Percentiles rank a stretch among this genome's conserved stretches.
Conservation (phyloP, 92 coral and sea anemone species). For the Actinernus sp. region DNA sequence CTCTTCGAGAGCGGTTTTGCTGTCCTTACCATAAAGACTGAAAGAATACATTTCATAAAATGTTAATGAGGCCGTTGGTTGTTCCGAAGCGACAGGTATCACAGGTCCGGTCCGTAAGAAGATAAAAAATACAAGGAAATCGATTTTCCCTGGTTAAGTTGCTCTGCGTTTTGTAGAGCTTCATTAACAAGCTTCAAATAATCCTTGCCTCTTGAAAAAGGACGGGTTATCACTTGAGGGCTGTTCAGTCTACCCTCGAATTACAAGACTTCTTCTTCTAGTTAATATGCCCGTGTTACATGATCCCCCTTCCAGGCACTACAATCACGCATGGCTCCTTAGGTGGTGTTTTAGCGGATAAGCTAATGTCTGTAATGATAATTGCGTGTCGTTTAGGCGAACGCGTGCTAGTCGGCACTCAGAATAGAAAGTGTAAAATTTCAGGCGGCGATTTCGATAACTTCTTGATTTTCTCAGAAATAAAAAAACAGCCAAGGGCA, state of each 20-base stretch:
- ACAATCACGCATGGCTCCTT: background rate
- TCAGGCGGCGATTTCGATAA: no score
- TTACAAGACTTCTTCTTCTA: conserved; percentile 9
- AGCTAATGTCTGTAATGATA: conserved; percentile 5
- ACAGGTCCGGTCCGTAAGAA: background rate
- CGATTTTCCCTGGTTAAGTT: background rate
- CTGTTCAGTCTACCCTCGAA: conserved; percentile 37
- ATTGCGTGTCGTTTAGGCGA: conserved; percentile 88
- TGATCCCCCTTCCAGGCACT: conserved; percentile 9
- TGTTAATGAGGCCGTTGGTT: conserved; percentile 19
- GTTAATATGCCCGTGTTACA: conserved; percentile 25
- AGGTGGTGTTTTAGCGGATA: conserved; percentile 11
- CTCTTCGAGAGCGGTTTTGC: conserved; percentile 36
- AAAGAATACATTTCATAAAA: conserved; percentile 32
- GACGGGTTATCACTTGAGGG: conserved; percentile 47
- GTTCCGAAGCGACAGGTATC: background rate
- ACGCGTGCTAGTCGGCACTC: conserved; percentile 84
- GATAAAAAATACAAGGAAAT: background rate
- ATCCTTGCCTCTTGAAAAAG: conserved; percentile 24
- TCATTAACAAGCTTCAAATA: background rate
- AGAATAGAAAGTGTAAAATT: conserved; percentile 13
- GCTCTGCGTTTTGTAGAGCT: background rate
- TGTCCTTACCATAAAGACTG: conserved; percentile 6
- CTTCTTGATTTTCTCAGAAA: no score
- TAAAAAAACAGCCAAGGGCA: no score